A percentile compares a stretch with the other conserved stretches of the same genome.
Evolutionary conservation across 1,140 invertebrate genomes (phyloP).

Genomic region (Chelonus insularis): DNA sequence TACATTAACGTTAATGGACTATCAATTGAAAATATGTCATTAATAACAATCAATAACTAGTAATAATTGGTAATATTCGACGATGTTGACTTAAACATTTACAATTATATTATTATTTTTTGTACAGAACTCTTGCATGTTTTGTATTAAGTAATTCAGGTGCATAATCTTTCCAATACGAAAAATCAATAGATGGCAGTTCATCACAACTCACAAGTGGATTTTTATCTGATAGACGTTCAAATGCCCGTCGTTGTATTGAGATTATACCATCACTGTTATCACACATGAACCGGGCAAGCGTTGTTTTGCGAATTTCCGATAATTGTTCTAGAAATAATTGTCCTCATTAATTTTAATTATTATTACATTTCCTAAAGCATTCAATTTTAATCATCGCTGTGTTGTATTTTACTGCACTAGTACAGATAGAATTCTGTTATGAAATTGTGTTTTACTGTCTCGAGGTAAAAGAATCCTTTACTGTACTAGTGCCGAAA

Average conservation of each 20-base stretch:
- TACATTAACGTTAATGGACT: no score
- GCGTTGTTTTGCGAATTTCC: slow-evolving; percentile 80
- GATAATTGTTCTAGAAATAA: slow-evolving; percentile 72
- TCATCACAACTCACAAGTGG: slow-evolving; percentile 66
- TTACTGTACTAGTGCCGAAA: no score
- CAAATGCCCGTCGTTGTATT: slow-evolving; percentile 74
- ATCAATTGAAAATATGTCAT: no score
- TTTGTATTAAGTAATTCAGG: slow-evolving; percentile 7
- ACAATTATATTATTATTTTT: slow-evolving; percentile 22
- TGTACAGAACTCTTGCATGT: slow-evolving; percentile 18
- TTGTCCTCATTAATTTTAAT: not conserved
- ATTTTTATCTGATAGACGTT: slow-evolving; percentile 66
- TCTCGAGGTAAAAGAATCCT: no score
- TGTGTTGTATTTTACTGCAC: no score
- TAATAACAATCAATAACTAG: no score
- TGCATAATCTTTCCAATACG: slow-evolving; percentile 65
- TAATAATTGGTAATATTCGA: no score
- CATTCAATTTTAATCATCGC: no score
- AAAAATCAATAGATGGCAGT: slow-evolving; percentile 69
- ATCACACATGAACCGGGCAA: slow-evolving; percentile 85
- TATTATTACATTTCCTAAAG: no score
- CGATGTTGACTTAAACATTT: no score
- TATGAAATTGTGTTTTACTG: no score
- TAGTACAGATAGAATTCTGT: no score
- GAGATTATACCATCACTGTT: slow-evolving; percentile 75